Evolutionary conservation across 2,888 invertebrate species (phyloP), one percentile per base, ranked within the genome.

Genomic region (Artemia sinica): DNA sequence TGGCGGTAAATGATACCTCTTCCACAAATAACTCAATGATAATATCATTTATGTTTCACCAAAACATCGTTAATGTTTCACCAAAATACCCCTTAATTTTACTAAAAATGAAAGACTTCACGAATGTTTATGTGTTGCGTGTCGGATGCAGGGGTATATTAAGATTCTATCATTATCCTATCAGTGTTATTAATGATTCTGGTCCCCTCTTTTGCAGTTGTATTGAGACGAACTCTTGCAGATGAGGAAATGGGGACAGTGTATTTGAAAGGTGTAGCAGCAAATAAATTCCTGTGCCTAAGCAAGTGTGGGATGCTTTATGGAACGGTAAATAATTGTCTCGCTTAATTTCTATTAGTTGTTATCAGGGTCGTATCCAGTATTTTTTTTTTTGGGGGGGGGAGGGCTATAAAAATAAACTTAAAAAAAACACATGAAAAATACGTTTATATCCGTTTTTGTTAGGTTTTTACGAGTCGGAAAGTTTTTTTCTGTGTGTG

Each of bases 201-300:
- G 28, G 28, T 28, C 18, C 58, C 18, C 18, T 58, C 14, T 58
- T 58, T 58, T 58, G 11, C 58, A 58, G 58, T 58, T 18, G 58
- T 58, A 14, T 18, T 58, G n/a, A n/a, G 10, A n/a, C 58, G 58
- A 18, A 14, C 58, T n/a, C 14, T 58, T 58, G n/a, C 58, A n/a
- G 58, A 58, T 10, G 58, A 18, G 18, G 18, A 58, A 18, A 8
- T 58, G 58, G 89, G 89, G 81, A 84, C 49, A 12, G 67, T 91
- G 81, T 88, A 87, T 82, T 87, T 91, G 79, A 89, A 89, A 83
- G 88, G 89, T 80, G 86, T 88, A 74, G 86, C 88, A 76, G 89
- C 89, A 75, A 89, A 89, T 79, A 84, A 88, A 79, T 90, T 85
- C 83, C 85, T 91, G 79, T 91, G 90, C 80, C 89, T 91, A 89